Conservation (phyloP, 2,888 invertebrate species). For the Pristionchus mayeri region DNA sequence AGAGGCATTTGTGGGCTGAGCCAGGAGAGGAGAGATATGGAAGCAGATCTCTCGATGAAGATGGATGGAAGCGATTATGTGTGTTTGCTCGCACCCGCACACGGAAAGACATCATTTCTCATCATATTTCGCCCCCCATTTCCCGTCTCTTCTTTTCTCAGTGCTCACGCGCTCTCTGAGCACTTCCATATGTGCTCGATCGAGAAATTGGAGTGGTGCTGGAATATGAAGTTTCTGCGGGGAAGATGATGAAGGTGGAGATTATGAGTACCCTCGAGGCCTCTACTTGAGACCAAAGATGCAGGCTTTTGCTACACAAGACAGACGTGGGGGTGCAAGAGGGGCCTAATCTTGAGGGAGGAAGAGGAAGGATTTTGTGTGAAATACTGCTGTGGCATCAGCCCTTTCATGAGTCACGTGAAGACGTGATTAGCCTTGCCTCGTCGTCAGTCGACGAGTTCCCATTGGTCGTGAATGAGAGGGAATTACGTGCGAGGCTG, state of each 20-base stretch:
- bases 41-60: neutral
- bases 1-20: neutral
- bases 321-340: no score
- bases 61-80: neutral
- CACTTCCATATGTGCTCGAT: neutral
- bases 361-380: no score
- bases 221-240: constrained; percentile 22
- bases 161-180: neutral
- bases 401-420: neutral
- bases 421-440: neutral
- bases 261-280: neutral
- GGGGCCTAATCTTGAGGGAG: neutral
- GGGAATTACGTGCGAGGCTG: neutral
- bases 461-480: neutral
- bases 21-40: neutral
- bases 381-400: no score
- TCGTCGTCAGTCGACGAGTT: neutral
- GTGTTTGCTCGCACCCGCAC: constrained; percentile 15
- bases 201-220: constrained; percentile 14
- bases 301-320: no score
- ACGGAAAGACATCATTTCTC: constrained; percentile 43
- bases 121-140: constrained; percentile 22
- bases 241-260: neutral
- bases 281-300: constrained; percentile 33
- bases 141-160: neutral